Base-by-base conservation (phyloP, 2,888 invertebrate genomes). In the Trissonchulus sp. region DNA sequence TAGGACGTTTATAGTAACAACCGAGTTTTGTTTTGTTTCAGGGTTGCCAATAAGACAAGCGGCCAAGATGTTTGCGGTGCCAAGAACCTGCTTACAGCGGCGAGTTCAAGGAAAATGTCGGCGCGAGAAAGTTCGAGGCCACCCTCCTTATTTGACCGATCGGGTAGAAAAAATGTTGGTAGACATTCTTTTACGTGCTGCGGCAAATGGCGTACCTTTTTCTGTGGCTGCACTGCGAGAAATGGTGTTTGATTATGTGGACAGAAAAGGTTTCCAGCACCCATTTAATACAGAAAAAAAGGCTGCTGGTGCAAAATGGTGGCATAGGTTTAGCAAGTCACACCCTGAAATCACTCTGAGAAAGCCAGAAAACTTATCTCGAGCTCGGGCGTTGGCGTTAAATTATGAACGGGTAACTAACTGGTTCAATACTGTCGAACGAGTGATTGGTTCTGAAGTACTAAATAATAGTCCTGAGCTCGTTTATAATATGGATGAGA, bases 401-500 rank as follows among this genome's bases (percentile, higher is more conserved):
- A 36, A 69, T n/a, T 35, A 35, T 2, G 3, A 69, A n/a, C 31
- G 31, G 2, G 71, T 69, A 15, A 8, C 2, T 15, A 15, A 36
- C 34, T 69, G 34, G 34, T 69, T 69, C n/a, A n/a, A 69, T 2
- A 23, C 34, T 8, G 2, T 69, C 3, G 31, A 65, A 65, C 8
- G n/a, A n/a, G n/a, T n/a, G 3, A 31, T 69, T 8, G 36, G 8
- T 36, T 34, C n/a, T 3, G n/a, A 69, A 2, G 34, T 2, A 18
- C 37, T 69, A 3, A 35, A 31, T 8, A 15, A 23, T 69, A 8
- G 8, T 36, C 71, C 71, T 28, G 71, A 69, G n/a, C 33, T 31
- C 2, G 37, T 69, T 31, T 69, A n/a, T 23, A 69, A 69, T n/a
- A 37, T 69, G 71, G 71, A 69, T n/a, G 71, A 69, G 37, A 35